Conservation (phyloP, 2,888 invertebrate genomes). For the Ophion slaviceki region DNA sequence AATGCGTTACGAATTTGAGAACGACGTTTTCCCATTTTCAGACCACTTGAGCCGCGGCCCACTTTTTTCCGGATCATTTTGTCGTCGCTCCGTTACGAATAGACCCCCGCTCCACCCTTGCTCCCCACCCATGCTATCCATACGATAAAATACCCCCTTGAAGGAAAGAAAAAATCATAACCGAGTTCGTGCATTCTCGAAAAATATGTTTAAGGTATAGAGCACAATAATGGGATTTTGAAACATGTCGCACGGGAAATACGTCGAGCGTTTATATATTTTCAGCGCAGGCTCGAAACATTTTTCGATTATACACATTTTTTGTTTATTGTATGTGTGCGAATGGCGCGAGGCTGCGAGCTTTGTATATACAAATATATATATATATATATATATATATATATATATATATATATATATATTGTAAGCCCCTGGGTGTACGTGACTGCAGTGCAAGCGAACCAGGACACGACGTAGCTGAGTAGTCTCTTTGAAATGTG, state of each 20-base stretch:
- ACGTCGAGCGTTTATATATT: not conserved
- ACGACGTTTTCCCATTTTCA: constrained; percentile 22
- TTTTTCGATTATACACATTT: constrained; percentile 32
- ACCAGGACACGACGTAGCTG: constrained; percentile 58
- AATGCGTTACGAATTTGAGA: constrained; percentile 18
- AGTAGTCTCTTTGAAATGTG: constrained; percentile 67
- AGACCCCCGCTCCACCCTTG: too few relatives aligned
- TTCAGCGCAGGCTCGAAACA: constrained; percentile 12
- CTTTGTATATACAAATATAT: not conserved
- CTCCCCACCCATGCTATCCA: not conserved
- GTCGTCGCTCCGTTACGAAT: not conserved
- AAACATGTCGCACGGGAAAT: not conserved
- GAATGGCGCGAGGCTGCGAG: not conserved
- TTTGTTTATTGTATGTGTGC: not conserved
- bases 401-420: constrained; percentile 5
- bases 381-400: not conserved
- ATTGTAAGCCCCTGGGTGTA: constrained; percentile 8
- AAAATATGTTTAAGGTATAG: constrained; percentile 4
- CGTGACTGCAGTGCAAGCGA: constrained; percentile 58
- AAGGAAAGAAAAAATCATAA: not conserved
- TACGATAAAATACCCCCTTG: not conserved
- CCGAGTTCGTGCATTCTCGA: not conserved
- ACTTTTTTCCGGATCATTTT: constrained; percentile 13
- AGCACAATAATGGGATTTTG: not conserved
- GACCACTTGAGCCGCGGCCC: not conserved